Evolutionary conservation across 2,797 vertebrate genomes (phyloP).

Genomic region (Typhlichthys subterraneus): DNA sequence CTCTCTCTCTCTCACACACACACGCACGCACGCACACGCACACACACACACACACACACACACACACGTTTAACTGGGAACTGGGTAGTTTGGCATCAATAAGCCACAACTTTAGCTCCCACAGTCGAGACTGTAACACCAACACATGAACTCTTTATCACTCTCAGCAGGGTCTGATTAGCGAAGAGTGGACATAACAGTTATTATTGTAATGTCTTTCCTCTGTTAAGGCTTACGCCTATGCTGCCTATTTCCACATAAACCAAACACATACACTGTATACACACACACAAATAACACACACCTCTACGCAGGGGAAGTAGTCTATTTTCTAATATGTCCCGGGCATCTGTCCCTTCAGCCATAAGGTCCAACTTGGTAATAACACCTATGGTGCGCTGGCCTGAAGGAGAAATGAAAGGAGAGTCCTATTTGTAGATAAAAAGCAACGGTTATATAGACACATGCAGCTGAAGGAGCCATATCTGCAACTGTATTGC

Average conservation of each 20-base stretch:
- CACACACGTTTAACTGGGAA: not conserved
- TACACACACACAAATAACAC: not conserved
- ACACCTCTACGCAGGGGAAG: conserved; percentile 90
- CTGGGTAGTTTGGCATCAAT: conserved; percentile 2
- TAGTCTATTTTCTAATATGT: conserved; percentile 94
- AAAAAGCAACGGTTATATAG: not conserved
- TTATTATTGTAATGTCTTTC: conserved; percentile 7
- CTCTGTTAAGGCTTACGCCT: not conserved
- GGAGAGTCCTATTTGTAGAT: not conserved
- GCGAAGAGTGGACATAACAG: not conserved
- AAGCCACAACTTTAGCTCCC: not conserved
- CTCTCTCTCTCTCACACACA: conserved; percentile 2
- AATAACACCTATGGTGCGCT: conserved; percentile 94
- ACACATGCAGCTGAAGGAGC: not conserved
- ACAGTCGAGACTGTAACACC: conserved; percentile 15
- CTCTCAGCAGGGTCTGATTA: not conserved
- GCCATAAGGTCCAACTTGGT: conserved; percentile 98
- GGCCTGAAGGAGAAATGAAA: conserved; percentile 67
- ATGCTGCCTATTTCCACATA: not conserved
- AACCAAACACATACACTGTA: not conserved
- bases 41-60: not conserved
- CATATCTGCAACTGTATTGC: too few species aligned
- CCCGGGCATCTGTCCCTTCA: conserved; percentile 91
- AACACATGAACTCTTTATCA: conserved; percentile 3
- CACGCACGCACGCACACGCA: conserved; percentile 8